These are phyloP conservation scores for Ctenopoma multispine DNA, from an alignment of 2,797 vertebrate genomes.

Conservation along the genomic window DNA sequence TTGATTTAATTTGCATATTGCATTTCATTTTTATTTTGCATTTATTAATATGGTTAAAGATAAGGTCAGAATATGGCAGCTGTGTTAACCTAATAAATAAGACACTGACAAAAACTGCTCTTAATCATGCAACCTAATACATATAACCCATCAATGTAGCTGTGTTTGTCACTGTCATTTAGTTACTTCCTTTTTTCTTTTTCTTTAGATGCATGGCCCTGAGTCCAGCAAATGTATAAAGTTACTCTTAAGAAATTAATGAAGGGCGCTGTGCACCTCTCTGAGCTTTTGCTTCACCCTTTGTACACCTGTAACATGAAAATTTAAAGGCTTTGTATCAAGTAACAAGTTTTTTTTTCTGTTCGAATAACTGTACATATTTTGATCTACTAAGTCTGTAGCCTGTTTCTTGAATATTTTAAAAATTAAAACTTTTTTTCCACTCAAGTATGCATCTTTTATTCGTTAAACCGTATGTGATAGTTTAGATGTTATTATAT, in stretches of 20 bases:
- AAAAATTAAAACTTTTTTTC: background rate
- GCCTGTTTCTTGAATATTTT: constrained; percentile 9
- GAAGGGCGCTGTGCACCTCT: background rate
- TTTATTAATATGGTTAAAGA: too few species aligned
- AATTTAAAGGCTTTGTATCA: background rate
- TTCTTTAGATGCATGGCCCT: background rate
- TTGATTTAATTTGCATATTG: too few species aligned
- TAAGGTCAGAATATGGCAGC: too few species aligned
- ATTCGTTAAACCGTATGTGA: too few species aligned
- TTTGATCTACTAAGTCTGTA: constrained; percentile 17
- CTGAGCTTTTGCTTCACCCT: background rate
- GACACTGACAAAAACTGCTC: too few species aligned
- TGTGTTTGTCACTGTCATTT: constrained; percentile 11
- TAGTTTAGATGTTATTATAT: too few species aligned
- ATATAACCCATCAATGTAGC: background rate
- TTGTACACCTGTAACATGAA: background rate
- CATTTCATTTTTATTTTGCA: too few species aligned
- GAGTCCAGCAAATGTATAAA: constrained; percentile 14
- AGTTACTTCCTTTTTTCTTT: constrained; percentile 9
- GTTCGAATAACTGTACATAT: constrained; percentile 59
- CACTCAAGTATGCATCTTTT: background rate
- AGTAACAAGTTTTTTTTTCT: constrained; percentile 10
- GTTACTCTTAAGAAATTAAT: constrained; percentile 40
- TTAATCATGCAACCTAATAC: background rate
- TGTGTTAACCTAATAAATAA: too few species aligned